A percentile compares a stretch with the other conserved stretches of the same genome.
phyloP scores from a whole-genome alignment of 2,797 vertebrate genomes.

The Enteromius radiatus region DNA sequence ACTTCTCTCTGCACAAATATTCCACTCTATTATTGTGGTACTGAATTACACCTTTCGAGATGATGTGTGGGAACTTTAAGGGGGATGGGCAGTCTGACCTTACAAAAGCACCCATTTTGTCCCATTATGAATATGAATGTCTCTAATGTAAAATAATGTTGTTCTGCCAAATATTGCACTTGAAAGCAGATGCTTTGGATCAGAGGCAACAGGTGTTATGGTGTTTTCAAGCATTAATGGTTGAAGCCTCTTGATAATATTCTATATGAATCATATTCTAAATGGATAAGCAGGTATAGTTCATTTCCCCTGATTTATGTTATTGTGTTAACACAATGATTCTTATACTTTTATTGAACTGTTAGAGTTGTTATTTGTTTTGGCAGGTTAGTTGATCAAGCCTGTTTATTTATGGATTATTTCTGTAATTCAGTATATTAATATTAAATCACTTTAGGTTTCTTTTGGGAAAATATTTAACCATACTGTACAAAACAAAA shows the following conservation, averaged over 20 bases:
- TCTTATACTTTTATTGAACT: neutral
- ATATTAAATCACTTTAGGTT: neutral
- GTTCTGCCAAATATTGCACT: neutral
- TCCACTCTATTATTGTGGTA: constrained; percentile 8
- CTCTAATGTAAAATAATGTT: neutral
- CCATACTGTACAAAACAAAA: neutral
- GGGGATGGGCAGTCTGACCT: neutral
- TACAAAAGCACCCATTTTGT: neutral
- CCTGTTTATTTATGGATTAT: too few relatives aligned
- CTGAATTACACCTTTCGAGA: constrained; percentile 9
- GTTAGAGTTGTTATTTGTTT: neutral
- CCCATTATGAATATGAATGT: constrained; percentile 2
- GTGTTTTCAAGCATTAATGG: neutral
- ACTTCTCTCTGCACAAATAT: neutral
- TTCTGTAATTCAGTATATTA: neutral
- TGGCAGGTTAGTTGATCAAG: neutral
- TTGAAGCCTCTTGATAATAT: neutral
- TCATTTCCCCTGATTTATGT: neutral
- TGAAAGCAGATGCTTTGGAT: neutral
- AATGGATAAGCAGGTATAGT: neutral
- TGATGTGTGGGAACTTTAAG: neutral
- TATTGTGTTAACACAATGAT: neutral
- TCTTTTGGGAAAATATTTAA: neutral
- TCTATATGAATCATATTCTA: too few relatives aligned
- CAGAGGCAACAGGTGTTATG: neutral